These are phyloP conservation scores for Chrysodeixis includens DNA, from an alignment of 2,888 invertebrate genomes.

Conservation along the genomic window DNA sequence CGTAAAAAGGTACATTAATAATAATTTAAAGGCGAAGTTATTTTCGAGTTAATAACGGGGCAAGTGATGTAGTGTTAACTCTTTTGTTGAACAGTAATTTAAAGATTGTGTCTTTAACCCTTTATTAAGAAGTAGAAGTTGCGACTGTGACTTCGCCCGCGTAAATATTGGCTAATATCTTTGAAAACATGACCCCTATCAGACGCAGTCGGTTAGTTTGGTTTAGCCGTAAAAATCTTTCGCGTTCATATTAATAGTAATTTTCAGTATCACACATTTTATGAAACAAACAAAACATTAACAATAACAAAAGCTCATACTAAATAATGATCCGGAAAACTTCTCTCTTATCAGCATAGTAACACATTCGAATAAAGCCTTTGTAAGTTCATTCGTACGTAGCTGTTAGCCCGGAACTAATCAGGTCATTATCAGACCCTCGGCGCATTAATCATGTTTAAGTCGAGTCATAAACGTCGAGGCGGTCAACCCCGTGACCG, in stretches of 20 bases:
- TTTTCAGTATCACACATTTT: too few species aligned
- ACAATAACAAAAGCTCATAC: conserved; percentile 2
- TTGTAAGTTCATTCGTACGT: conserved; percentile 23
- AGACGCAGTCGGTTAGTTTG: too few species aligned
- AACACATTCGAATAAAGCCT: conserved; percentile 22
- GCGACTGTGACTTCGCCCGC: too few species aligned
- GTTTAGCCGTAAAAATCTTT: too few species aligned
- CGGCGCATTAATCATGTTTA: conserved; percentile 53
- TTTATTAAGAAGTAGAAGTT: too few species aligned
- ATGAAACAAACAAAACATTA: conserved; percentile 2
- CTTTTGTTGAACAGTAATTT: conserved; percentile 15
- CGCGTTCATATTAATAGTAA: too few species aligned
- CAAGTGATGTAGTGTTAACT: conserved; percentile 25
- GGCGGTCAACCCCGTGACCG: conserved; percentile 34
- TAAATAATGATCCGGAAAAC: conserved; percentile 22
- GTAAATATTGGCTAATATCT: too few species aligned
- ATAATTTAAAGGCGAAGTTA: conserved; percentile 52
- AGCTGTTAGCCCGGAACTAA: conserved; percentile 44
- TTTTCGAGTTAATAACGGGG: conserved; percentile 31
- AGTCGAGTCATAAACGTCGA: conserved; percentile 52
- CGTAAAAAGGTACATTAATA: conserved; percentile 50
- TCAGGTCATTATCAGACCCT: conserved; percentile 58
- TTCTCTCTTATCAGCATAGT: neutral
- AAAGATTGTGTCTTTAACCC: conserved; percentile 11
- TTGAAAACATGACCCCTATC: too few species aligned